A percentile compares a stretch with the other conserved stretches of the same genome.
Evolutionary conservation across 30 jellyfish, hydroid and myxozoan species (phyloP).

Genomic region (Aurelia coerulea): DNA sequence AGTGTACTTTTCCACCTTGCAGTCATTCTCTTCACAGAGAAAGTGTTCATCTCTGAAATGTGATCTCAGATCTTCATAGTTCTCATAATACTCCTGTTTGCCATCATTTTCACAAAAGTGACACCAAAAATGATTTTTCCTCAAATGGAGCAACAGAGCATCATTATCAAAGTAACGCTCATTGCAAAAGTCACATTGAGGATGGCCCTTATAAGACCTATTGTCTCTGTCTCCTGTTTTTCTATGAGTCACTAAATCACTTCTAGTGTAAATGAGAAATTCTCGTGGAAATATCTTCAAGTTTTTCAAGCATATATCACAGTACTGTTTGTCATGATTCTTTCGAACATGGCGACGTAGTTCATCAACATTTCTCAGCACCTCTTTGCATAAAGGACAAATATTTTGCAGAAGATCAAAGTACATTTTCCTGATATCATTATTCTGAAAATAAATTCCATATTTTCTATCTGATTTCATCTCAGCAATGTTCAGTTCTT

Average conservation of each 20-base stretch:
- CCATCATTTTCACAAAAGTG: conserved; percentile 99
- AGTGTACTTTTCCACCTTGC: conserved; percentile 86
- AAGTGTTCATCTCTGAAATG: conserved; percentile 84
- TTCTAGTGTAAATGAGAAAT: conserved; percentile 65
- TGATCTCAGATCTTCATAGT: conserved; percentile 73
- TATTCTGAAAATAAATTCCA: conserved; percentile 81
- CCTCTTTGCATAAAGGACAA: conserved; percentile 69
- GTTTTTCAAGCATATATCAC: conserved; percentile 86
- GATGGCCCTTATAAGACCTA: conserved; percentile 92
- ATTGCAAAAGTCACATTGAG: conserved; percentile 91
- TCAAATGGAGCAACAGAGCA: conserved; percentile 77
- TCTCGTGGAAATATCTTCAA: conserved; percentile 82
- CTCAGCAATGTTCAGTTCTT: conserved; percentile 27
- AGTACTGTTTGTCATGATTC: conserved; percentile 80
- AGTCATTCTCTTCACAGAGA: conserved; percentile 88
- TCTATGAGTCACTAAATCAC: conserved; percentile 81
- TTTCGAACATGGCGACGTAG: conserved; percentile 79
- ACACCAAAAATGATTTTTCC: conserved; percentile 97
- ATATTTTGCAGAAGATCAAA: conserved; percentile 47
- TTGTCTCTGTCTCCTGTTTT: conserved; percentile 88
- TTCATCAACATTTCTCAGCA: conserved; percentile 47
- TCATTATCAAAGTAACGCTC: conserved; percentile 91
- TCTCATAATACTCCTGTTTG: conserved; percentile 86
- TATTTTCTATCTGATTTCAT: conserved; percentile 30
- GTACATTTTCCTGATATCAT: conserved; percentile 26